Evolutionary conservation across 2,888 invertebrate species (phyloP).

Genomic region (Linnaemya tessellans): DNA sequence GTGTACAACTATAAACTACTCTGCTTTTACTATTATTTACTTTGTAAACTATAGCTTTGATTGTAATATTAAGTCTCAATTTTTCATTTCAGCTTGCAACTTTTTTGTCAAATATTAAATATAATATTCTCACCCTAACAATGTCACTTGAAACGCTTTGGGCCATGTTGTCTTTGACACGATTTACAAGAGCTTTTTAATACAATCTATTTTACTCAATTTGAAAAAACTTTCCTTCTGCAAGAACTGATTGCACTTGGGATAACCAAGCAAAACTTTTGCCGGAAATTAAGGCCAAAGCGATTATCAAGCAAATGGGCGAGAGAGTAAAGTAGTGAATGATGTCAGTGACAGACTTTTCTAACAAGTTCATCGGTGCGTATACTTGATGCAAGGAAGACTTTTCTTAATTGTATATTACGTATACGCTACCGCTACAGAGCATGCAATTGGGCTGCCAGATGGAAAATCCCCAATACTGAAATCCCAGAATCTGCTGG

Average conservation of each 20-base stretch:
- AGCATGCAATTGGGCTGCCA: too few relatives aligned
- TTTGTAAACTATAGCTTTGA: slow-evolving; percentile 25
- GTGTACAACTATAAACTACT: background rate
- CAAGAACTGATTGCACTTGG: slow-evolving; percentile 2
- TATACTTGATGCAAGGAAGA: too few relatives aligned
- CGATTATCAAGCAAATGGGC: background rate
- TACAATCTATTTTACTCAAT: slow-evolving; percentile 47
- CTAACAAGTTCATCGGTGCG: too few relatives aligned
- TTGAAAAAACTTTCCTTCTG: slow-evolving; percentile 27
- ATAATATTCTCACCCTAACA: slow-evolving; percentile 45
- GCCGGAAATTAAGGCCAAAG: background rate
- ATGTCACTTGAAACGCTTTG: slow-evolving; percentile 47
- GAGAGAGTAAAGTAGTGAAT: background rate
- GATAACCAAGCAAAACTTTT: slow-evolving; percentile 37
- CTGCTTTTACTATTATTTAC: background rate
- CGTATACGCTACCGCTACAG: background rate
- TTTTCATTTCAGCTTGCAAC: slow-evolving; percentile 35
- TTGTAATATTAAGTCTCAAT: slow-evolving; percentile 46
- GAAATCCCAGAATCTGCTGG: too few relatives aligned
- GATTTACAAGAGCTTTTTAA: slow-evolving; percentile 65
- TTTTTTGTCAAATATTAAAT: slow-evolving; percentile 28
- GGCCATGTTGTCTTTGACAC: slow-evolving; percentile 66
- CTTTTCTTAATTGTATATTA: too few relatives aligned
- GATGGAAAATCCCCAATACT: too few relatives aligned
- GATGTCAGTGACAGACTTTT: too few relatives aligned